Conservation (phyloP, 2,888 invertebrate species). For the Hyles lineata region DNA sequence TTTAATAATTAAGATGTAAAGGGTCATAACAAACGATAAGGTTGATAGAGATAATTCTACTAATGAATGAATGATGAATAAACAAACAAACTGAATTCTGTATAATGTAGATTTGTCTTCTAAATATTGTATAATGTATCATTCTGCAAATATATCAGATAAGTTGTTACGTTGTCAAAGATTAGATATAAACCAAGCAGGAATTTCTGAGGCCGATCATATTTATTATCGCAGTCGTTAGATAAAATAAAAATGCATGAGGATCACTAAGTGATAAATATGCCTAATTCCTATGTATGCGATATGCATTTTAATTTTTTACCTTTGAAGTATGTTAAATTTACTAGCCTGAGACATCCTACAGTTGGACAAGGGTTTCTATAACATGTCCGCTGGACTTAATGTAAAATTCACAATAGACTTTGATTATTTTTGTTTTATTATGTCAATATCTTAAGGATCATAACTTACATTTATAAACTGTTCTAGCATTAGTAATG, state of each 20-base stretch:
- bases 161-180: constrained; percentile 31
- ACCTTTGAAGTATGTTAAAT: too few species aligned
- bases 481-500: too few species aligned
- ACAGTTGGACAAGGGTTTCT: too few species aligned
- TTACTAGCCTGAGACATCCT: too few species aligned
- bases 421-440: too few species aligned
- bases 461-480: too few species aligned
- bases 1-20: not conserved
- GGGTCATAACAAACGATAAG: not conserved
- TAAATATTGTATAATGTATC: constrained; percentile 31
- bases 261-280: too few species aligned
- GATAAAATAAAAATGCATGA: not conserved
- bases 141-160: constrained; percentile 31
- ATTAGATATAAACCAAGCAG: constrained; percentile 37
- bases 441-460: too few species aligned
- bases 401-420: too few species aligned
- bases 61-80: not conserved
- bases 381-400: too few species aligned
- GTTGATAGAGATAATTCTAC: not conserved
- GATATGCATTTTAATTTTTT: too few species aligned
- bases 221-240: not conserved
- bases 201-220: not conserved
- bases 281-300: too few species aligned
- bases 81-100: not conserved
- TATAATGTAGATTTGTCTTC: constrained; percentile 34